phyloP scores from a whole-genome alignment of 2,113 vertebrate species.

The Salminus brasiliensis region DNA sequence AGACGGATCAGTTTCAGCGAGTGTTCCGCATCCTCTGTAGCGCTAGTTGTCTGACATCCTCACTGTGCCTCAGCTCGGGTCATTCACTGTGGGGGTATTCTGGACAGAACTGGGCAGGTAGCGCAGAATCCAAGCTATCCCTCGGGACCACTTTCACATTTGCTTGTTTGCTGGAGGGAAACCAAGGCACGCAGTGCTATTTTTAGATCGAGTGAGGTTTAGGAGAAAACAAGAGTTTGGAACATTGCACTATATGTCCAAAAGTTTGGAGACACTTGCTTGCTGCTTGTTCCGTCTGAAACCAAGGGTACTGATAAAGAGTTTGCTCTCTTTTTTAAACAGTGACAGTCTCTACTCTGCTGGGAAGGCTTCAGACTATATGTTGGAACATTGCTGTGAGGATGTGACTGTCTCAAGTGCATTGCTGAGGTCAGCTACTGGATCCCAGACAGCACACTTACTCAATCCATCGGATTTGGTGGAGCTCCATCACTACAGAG shows the following conservation, averaged over 20 bases:
- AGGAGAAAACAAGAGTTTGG: slow-evolving; percentile 51
- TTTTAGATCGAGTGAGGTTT: slow-evolving; percentile 53
- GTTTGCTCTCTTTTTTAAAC: background rate
- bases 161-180: slow-evolving; percentile 56
- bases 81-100: slow-evolving; percentile 57
- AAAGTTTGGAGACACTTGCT: background rate
- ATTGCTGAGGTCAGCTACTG: no score
- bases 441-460: no score
- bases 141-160: slow-evolving; percentile 2
- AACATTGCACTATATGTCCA: background rate
- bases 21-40: background rate
- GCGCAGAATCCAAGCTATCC: background rate
- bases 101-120: background rate
- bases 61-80: background rate
- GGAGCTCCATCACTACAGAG: background rate
- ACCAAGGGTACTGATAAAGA: background rate
- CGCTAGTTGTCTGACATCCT: background rate
- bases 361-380: no score
- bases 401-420: background rate
- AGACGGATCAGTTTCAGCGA: background rate
- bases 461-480: background rate
- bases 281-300: background rate
- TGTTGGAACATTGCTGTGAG: background rate
- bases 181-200: slow-evolving; percentile 62
- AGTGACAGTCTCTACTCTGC: background rate